A percentile compares a stretch with the other conserved stretches of the same genome.
Conservation (phyloP, 2,888 invertebrate species). For the Theretra japonica region DNA sequence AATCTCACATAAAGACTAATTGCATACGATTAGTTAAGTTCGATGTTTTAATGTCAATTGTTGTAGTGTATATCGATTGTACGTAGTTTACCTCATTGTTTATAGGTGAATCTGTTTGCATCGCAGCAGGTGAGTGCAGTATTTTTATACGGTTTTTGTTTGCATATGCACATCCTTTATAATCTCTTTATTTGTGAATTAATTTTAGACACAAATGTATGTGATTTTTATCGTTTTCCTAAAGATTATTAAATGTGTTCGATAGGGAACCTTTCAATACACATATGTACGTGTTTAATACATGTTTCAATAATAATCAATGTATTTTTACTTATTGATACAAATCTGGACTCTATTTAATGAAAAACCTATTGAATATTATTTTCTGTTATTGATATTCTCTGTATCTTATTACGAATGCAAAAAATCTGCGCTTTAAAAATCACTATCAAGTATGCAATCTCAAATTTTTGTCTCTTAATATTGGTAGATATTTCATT, state of each 20-base stretch:
- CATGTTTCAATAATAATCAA: neutral
- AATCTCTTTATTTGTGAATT: neutral
- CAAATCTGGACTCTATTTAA: neutral
- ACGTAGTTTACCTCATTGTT: slow-evolving; percentile 55
- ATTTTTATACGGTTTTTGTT: slow-evolving; percentile 8
- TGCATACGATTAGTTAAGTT: slow-evolving; percentile 56
- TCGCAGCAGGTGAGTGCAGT: slow-evolving; percentile 44
- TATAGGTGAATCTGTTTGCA: slow-evolving; percentile 57
- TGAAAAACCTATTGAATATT: neutral
- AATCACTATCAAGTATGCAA: too few species aligned
- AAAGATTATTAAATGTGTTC: too few species aligned
- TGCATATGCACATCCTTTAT: neutral
- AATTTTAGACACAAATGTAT: neutral
- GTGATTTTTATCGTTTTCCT: too few species aligned
- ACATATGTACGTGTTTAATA: neutral
- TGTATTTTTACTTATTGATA: neutral
- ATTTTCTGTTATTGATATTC: neutral
- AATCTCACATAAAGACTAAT: slow-evolving; percentile 45
- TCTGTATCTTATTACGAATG: too few species aligned
- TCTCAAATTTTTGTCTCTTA: neutral
- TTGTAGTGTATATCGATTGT: slow-evolving; percentile 67
- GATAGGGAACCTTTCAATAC: neutral
- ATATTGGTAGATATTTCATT: neutral
- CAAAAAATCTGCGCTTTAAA: too few species aligned
- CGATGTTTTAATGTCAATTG: slow-evolving; percentile 71